phyloP scores from a whole-genome alignment of 2,888 invertebrate genomes.

The Erannis defoliaria region DNA sequence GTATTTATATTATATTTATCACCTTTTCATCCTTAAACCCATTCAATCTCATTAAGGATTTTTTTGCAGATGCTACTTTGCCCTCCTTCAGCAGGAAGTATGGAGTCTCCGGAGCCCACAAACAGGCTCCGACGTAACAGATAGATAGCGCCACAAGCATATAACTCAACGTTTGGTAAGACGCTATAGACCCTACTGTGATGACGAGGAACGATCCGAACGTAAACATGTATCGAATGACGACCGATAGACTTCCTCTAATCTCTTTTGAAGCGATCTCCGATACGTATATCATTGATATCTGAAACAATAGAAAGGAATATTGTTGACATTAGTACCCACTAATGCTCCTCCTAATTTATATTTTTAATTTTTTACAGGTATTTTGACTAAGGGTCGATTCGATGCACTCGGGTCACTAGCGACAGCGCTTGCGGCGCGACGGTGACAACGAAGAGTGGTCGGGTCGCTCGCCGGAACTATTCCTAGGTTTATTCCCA shows the following conservation, averaged over 20 bases:
- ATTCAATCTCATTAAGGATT: slow-evolving; percentile 66
- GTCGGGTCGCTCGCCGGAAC: too few species aligned
- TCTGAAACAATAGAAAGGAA: slow-evolving; percentile 53
- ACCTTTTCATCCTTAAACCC: slow-evolving; percentile 63
- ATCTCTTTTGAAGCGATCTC: slow-evolving; percentile 78
- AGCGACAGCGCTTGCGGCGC: too few species aligned
- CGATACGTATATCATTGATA: slow-evolving; percentile 69
- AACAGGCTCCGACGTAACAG: slow-evolving; percentile 74
- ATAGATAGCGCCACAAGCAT: slow-evolving; percentile 73
- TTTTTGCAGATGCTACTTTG: slow-evolving; percentile 70
- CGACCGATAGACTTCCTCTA: slow-evolving; percentile 64
- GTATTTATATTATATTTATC: background rate
- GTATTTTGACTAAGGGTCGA: too few species aligned
- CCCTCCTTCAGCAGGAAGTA: slow-evolving; percentile 84
- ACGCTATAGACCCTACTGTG: slow-evolving; percentile 67
- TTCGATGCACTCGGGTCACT: too few species aligned
- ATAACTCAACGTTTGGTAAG: slow-evolving; percentile 69
- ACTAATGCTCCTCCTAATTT: too few species aligned
- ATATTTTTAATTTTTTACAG: too few species aligned
- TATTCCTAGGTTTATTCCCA: too few species aligned
- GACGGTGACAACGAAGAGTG: too few species aligned
- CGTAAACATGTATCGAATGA: slow-evolving; percentile 65
- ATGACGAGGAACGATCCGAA: slow-evolving; percentile 71
- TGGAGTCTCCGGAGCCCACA: slow-evolving; percentile 86
- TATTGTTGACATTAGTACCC: background rate